A percentile compares a stretch with the other conserved stretches of the same genome.
phyloP scores from a whole-genome alignment of 2,888 invertebrate species.

The Diarsia brunnea region DNA sequence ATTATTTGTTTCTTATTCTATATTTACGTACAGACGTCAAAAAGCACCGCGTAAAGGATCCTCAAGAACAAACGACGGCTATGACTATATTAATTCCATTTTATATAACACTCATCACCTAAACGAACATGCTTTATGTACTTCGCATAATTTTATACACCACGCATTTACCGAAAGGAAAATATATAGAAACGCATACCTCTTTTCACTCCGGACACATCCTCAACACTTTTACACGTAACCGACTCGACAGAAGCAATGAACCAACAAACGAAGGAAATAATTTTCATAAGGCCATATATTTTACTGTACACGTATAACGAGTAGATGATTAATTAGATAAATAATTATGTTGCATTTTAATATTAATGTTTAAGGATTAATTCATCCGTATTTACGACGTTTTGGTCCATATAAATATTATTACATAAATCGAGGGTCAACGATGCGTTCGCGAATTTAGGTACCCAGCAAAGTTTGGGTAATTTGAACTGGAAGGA shows the following conservation, averaged over 20 bases:
- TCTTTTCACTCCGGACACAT: slow-evolving; percentile 74
- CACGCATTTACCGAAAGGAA: slow-evolving; percentile 79
- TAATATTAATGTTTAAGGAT: slow-evolving; percentile 88
- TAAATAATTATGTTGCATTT: slow-evolving; percentile 86
- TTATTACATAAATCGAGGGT: slow-evolving; percentile 87
- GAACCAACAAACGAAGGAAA: slow-evolving; percentile 84
- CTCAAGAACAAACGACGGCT: slow-evolving; percentile 79
- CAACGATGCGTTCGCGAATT: slow-evolving; percentile 77
- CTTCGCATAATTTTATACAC: slow-evolving; percentile 81
- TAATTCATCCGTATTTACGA: slow-evolving; percentile 89
- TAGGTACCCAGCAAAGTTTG: slow-evolving; percentile 79
- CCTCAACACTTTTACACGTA: slow-evolving; percentile 78
- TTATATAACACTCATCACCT: slow-evolving; percentile 86
- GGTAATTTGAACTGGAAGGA: slow-evolving; percentile 23
- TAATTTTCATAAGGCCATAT: slow-evolving; percentile 90
- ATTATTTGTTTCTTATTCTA: slow-evolving; percentile 48
- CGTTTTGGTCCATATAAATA: slow-evolving; percentile 91
- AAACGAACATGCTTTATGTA: slow-evolving; percentile 82
- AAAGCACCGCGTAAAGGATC: slow-evolving; percentile 63
- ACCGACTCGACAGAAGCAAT: slow-evolving; percentile 85
- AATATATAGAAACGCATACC: slow-evolving; percentile 67
- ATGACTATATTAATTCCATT: slow-evolving; percentile 82
- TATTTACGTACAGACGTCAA: slow-evolving; percentile 58
- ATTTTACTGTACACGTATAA: slow-evolving; percentile 90
- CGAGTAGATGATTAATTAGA: slow-evolving; percentile 89